Evolutionary conservation across 2,113 vertebrate genomes (phyloP), one percentile per base, ranked within the genome.

Genomic region (Talpa occidentalis): DNA sequence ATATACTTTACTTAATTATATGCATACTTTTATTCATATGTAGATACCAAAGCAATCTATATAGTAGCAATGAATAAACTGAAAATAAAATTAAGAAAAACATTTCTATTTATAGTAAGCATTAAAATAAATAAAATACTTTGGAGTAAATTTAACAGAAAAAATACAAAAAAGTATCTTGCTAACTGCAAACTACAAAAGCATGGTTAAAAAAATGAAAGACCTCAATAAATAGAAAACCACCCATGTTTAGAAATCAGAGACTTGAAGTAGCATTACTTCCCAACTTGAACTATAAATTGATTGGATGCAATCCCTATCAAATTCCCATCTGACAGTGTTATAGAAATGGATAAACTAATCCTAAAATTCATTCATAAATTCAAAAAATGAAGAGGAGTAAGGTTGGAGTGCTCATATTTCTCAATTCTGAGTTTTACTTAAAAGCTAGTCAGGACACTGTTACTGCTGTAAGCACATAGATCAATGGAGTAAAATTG

Each of bases 71-170:
- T 44, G 44, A 44, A 44, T 44, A 44, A 44, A 10, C 44, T 44
- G 17, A 88, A 81, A 83, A 44, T 78, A 15, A 93, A 85, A 76
- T 89, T 88, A 70, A 84, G 19, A 44, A 87, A 74, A 69, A 47
- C 3, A 35, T 56, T 52, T 91, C 10, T 9, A 56, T 52, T 62
- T 77, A 47, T 2, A 30, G 44, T 54, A 70, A 70, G 6, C 21
- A 56, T 56, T 5, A 56, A n/a, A 84, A 84, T 89, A 6, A 44
- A 44, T 44, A 44, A 44, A 44, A 10, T 44, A 44, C 44, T 10
- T 44, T 44, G 5, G 10, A 44, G 44, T 44, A 44, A 44, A 44
- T 44, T 44, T 44, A 44, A 44, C 10, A 44, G 44, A 44, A 44
- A 87, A 17, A 66, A 82, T 26, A 44, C 60, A 81, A 79, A 44